These are phyloP conservation scores for Whitmania pigra DNA, from an alignment of 1,140 invertebrate species.

Conservation along the genomic window DNA sequence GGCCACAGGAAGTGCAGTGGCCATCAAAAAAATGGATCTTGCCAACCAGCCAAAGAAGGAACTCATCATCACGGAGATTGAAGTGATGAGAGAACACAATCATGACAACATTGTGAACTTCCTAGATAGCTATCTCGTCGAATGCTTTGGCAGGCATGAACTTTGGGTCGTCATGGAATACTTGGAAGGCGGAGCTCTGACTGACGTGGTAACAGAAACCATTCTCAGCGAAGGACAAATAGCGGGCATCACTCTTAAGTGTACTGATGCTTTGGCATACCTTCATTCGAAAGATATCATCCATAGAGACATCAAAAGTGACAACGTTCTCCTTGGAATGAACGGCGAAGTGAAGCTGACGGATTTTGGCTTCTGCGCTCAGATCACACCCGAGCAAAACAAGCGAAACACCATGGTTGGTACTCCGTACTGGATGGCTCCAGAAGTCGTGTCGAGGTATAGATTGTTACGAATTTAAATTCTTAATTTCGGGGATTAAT, in stretches of 20 bases:
- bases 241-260: slow-evolving; percentile 81
- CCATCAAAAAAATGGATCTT: slow-evolving; percentile 47
- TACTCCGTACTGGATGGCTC: slow-evolving; percentile 44
- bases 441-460: slow-evolving; percentile 28
- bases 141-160: slow-evolving; percentile 65
- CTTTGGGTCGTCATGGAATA: slow-evolving; percentile 50
- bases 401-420: slow-evolving; percentile 42
- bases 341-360: slow-evolving; percentile 41
- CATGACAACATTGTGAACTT: slow-evolving; percentile 47
- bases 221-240: slow-evolving; percentile 69
- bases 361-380: slow-evolving; percentile 44
- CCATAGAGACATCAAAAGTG: slow-evolving; percentile 42
- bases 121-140: slow-evolving; percentile 61
- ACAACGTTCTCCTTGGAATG: slow-evolving; percentile 43
- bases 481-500: slow-evolving; percentile 36
- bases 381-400: slow-evolving; percentile 29
- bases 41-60: slow-evolving; percentile 47
- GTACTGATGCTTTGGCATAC: slow-evolving; percentile 10
- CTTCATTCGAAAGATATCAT: slow-evolving; percentile 15
- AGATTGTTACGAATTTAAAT: not conserved
- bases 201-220: slow-evolving; percentile 48
- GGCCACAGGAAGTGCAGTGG: slow-evolving; percentile 37
- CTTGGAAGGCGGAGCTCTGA: slow-evolving; percentile 47
- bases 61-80: slow-evolving; percentile 46
- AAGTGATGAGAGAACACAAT: slow-evolving; percentile 40